Base-by-base conservation (phyloP, 2,113 vertebrate genomes). In the Dolichallabes microphthalmus region DNA sequence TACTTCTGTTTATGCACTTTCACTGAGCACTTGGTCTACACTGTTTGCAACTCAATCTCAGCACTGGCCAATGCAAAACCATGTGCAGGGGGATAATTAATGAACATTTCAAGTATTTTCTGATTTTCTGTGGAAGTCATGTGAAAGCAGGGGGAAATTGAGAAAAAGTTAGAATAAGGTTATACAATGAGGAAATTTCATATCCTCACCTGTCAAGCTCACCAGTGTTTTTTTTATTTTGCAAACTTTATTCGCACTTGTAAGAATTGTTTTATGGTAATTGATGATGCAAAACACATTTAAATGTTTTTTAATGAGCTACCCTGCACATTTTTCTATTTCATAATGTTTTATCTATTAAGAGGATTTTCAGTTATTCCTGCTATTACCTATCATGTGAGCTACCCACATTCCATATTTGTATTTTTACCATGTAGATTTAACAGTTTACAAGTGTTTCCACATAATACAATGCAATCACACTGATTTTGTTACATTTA, bases 1-100 rank as follows among this genome's bases (percentile, higher is more conserved):
- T 66, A 61, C 86, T 86, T 84, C 87, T 87, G 88, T 84, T 91
- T 87, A 85, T 77, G 15, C 35, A 22, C 83, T 86, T 87, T 88
- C 87, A 85, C 80, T 71, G 57, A 39, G 39, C 69, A 60, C 61
- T 52, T 69, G 77, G 55, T 27, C 53, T 63, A 69, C 53, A 64
- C 69, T 35, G n/a, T 69, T 27, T 82, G 74, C 82, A 83, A 52
- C 68, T 79, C 71, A 30, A 1, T 55, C n/a, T 22, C 53, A 35
- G 4, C 22, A 25, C 5, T 50, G 52, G 13, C 9, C 52, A 76
- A 17, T 76, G 50, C 50, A 76, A 76, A 76, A n/a, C 74, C 22
- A 10, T 12, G 19, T 78, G 19, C 19, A 20, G 14, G 45, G 20
- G 9, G 53, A 12, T 57, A 27, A 77, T 55, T 57, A 11, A 30